Evolutionary conservation across 2,888 invertebrate species (phyloP).

Genomic region (Sphinx pinastri): DNA sequence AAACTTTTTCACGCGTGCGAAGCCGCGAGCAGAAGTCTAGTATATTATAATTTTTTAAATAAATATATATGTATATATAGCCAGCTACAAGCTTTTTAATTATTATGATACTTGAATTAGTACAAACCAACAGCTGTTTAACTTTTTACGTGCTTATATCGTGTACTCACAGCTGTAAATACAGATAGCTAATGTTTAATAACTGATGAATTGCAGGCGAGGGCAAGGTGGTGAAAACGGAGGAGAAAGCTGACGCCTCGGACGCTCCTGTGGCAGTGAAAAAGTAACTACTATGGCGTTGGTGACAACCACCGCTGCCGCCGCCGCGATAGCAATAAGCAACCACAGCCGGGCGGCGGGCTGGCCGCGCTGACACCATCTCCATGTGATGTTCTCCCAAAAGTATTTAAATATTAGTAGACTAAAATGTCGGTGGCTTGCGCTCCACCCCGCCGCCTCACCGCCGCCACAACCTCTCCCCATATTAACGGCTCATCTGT

Average conservation of each 20-base stretch:
- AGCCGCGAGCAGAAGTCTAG: too few species aligned
- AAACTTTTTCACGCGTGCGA: too few species aligned
- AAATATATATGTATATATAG: too few species aligned
- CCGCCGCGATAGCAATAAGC: constrained; percentile 1
- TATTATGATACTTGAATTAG: too few species aligned
- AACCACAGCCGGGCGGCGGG: background rate
- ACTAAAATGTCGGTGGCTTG: too few species aligned
- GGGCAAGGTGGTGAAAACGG: constrained; percentile 79
- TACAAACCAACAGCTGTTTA: too few species aligned
- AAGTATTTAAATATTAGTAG: too few species aligned
- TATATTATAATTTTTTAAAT: too few species aligned
- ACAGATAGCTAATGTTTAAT: too few species aligned
- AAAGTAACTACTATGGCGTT: constrained; percentile 53
- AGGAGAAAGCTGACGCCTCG: constrained; percentile 75
- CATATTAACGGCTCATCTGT: background rate
- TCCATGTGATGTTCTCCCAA: background rate
- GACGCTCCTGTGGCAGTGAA: constrained; percentile 56
- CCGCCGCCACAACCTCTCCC: background rate
- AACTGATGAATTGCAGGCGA: constrained; percentile 61
- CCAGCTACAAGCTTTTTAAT: too few species aligned
- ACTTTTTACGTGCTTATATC: too few species aligned
- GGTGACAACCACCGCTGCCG: constrained; percentile 7
- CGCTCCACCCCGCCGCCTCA: background rate
- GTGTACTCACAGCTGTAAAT: too few species aligned
- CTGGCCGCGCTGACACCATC: background rate